These are phyloP conservation scores for Haemorhous mexicanus DNA, from an alignment of 2,113 vertebrate species.

Conservation along the genomic window DNA sequence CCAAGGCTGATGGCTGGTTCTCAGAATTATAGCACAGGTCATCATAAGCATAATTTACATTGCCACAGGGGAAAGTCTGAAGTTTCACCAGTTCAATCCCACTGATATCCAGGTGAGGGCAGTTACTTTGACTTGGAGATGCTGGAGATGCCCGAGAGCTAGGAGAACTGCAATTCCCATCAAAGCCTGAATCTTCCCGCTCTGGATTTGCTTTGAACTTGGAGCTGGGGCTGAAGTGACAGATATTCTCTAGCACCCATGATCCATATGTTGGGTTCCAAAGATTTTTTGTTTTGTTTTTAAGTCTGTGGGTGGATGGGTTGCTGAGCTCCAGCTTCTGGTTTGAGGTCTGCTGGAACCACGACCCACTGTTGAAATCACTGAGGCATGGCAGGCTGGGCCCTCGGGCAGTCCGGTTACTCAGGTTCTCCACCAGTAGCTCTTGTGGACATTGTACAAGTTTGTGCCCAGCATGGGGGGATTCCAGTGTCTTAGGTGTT, in stretches of 20 bases:
- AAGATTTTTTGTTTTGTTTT: slow-evolving; percentile 89
- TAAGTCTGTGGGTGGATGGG: slow-evolving; percentile 77
- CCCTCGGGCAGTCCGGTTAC: slow-evolving; percentile 68
- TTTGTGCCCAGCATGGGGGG: slow-evolving; percentile 39
- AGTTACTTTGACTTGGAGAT: slow-evolving; percentile 57
- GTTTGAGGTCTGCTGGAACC: slow-evolving; percentile 64
- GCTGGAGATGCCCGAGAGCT: slow-evolving; percentile 66
- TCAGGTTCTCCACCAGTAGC: slow-evolving; percentile 71
- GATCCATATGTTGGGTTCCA: slow-evolving; percentile 93
- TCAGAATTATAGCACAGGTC: slow-evolving; percentile 53
- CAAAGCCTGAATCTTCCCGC: slow-evolving; percentile 69
- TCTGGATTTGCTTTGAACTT: slow-evolving; percentile 59
- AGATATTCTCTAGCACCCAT: slow-evolving; percentile 84
- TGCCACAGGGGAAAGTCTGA: slow-evolving; percentile 86
- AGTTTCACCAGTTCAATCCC: slow-evolving; percentile 82
- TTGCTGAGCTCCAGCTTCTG: slow-evolving; percentile 72
- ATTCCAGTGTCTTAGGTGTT: neutral
- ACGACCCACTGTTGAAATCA: neutral
- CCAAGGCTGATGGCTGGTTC: slow-evolving; percentile 60
- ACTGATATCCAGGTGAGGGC: slow-evolving; percentile 50
- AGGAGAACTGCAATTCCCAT: slow-evolving; percentile 61
- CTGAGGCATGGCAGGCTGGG: slow-evolving; percentile 56
- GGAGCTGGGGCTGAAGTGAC: slow-evolving; percentile 43
- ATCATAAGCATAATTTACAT: slow-evolving; percentile 88
- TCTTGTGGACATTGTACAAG: slow-evolving; percentile 70